Base-by-base conservation (phyloP, 2,888 invertebrate genomes). In the Allacma fusca region DNA sequence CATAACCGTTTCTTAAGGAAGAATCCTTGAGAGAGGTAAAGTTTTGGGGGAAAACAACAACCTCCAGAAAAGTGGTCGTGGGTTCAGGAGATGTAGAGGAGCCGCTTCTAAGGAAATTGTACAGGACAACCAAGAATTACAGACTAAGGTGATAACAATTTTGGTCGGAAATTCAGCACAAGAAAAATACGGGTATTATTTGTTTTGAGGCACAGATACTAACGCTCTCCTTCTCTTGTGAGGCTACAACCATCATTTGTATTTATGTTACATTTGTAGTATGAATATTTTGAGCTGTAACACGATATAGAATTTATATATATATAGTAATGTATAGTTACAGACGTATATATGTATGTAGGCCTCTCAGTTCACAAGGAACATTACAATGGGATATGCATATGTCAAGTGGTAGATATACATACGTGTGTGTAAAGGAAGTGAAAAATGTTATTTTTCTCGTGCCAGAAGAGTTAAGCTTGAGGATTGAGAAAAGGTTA, bases 401-500 rank as follows among this genome's bases (percentile, higher is more conserved):
- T 50, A 50, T n/a, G 16, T 50, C 34, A 34, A 34, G 34, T 34
- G 9, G 5, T 34, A 34, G 34, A 34, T 7, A 34, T 34, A 34
- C 9, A 9, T 34, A 34, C 5, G 34, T 34, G 34, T 34, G 34
- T 4, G 9, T 7, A 34, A 34, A 34, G 34, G 34, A 34, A 34
- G 50, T 50, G 50, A 50, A 65, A 62, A 62, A 62, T 62, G 26
- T 12, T 62, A 62, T 24, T 62, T 62, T 23, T 7, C 57, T 57
- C 16, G 2, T 65, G 13, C 29, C 4, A 19, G 16, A 21, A 28
- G 65, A 65, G 28, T 28, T 26, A 28, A 50, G 50, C 50, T n/a
- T 50, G n/a, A 50, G 50, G 50, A 50, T 50, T 50, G 50, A 50
- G 50, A 50, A 50, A 50, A 50, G 50, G 50, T 50, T 50, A 50